Evolutionary conservation across 2,888 invertebrate species (phyloP).

Genomic region (Dryococelus australis): DNA sequence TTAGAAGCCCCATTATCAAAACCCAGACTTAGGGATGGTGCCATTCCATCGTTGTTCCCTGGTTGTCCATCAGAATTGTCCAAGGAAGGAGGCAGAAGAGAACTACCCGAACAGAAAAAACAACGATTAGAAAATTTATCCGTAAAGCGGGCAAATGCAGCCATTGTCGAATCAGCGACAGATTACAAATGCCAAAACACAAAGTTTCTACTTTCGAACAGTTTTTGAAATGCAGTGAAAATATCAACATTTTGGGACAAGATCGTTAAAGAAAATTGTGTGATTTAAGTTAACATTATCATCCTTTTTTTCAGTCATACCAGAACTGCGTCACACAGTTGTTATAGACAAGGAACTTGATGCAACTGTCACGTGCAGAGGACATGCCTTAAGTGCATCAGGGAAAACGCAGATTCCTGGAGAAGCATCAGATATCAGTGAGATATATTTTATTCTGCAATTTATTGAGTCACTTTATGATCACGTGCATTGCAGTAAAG

Average conservation of each 20-base stretch:
- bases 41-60: background rate
- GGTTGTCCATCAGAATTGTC: background rate
- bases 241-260: background rate
- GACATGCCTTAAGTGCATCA: background rate
- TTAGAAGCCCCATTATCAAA: background rate
- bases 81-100: background rate
- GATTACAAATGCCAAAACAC: background rate
- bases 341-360: background rate
- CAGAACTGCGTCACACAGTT: background rate
- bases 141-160: background rate
- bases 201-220: background rate
- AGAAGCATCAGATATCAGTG: background rate
- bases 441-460: background rate
- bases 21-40: background rate
- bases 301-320: background rate
- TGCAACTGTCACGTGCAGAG: background rate
- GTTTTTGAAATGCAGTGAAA: background rate
- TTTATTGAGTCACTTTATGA: background rate
- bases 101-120: background rate
- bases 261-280: background rate
- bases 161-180: background rate
- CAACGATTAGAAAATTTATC: background rate
- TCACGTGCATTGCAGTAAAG: background rate
- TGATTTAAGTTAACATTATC: too few relatives aligned
- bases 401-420: background rate